phyloP scores from a whole-genome alignment of 2,797 vertebrate genomes.

The Tokudaia tokunoshimensis region DNA sequence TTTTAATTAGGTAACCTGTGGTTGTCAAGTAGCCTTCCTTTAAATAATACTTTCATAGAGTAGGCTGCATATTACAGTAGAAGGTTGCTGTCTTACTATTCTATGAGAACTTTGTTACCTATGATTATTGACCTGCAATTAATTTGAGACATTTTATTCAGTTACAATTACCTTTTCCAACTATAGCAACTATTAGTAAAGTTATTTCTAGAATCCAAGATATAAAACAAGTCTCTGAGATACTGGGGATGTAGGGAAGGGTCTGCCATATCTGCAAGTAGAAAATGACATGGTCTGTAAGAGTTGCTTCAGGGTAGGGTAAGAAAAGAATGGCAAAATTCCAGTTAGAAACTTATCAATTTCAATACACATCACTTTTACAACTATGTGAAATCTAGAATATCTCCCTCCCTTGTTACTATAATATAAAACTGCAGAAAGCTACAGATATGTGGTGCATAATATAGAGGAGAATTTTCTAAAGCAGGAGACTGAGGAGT shows the following conservation, averaged over 20 bases:
- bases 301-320: neutral
- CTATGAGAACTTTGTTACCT: neutral
- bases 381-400: neutral
- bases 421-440: neutral
- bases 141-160: neutral
- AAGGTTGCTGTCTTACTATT: neutral
- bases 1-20: neutral
- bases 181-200: neutral
- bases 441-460: neutral
- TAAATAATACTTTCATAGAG: neutral
- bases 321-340: neutral
- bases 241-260: neutral
- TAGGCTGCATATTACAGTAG: neutral
- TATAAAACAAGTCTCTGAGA: neutral
- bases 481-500: neutral
- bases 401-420: neutral
- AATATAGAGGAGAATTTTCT: neutral
- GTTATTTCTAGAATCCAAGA: neutral
- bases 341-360: neutral
- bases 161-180: neutral
- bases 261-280: neutral
- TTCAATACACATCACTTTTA: neutral
- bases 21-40: neutral
- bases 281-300: neutral
- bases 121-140: neutral